phyloP scores from a whole-genome alignment of 2,888 invertebrate genomes.

The Poecilus cupreus region DNA sequence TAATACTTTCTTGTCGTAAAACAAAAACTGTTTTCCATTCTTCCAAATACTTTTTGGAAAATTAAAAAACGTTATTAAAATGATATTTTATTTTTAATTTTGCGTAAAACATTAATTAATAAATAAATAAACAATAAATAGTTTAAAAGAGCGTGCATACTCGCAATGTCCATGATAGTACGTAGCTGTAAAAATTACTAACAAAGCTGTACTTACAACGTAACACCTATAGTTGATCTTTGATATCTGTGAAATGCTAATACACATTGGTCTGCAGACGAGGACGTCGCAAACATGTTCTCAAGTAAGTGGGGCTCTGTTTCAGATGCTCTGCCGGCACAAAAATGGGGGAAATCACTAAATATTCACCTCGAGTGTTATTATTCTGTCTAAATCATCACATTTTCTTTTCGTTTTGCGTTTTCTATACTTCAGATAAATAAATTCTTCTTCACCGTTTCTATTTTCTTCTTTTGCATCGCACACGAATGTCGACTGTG shows the following conservation, averaged over 20 bases:
- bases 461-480: constrained; percentile 57
- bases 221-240: constrained; percentile 50
- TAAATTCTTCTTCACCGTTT: constrained; percentile 57
- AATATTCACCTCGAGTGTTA: constrained; percentile 46
- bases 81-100: background rate
- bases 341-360: constrained; percentile 55
- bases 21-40: background rate
- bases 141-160: background rate
- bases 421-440: constrained; percentile 52
- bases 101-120: background rate
- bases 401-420: constrained; percentile 48
- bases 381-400: constrained; percentile 51
- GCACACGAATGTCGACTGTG: constrained; percentile 49
- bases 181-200: constrained; percentile 46
- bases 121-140: background rate
- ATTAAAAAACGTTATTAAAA: background rate
- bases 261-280: constrained; percentile 70
- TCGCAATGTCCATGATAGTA: constrained; percentile 54
- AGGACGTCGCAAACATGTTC: constrained; percentile 68
- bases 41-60: background rate
- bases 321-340: constrained; percentile 58
- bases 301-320: constrained; percentile 69
- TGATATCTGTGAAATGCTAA: constrained; percentile 62
- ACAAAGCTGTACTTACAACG: constrained; percentile 31
- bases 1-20: background rate